Evolutionary conservation across 2,888 invertebrate species (phyloP).

Genomic region (Ormyrus nitidulus): DNA sequence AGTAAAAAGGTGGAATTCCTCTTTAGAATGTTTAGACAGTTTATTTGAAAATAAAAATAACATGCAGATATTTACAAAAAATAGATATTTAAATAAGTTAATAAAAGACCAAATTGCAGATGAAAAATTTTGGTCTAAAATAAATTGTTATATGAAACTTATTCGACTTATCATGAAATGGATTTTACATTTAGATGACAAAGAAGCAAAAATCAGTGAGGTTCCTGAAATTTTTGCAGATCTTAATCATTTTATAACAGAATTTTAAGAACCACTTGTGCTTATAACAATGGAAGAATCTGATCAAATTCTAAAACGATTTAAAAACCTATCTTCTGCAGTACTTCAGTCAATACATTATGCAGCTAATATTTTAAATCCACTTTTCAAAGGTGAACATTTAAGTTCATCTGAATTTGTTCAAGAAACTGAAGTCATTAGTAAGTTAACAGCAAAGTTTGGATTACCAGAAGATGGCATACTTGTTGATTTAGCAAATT

Average conservation of each 20-base stretch:
- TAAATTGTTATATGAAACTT: constrained; percentile 54
- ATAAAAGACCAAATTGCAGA: constrained; percentile 56
- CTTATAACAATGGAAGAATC: constrained; percentile 54
- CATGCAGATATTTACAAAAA: constrained; percentile 57
- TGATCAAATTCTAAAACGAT: constrained; percentile 55
- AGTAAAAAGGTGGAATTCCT: constrained; percentile 59
- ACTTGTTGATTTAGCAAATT: constrained; percentile 55
- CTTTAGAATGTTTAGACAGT: constrained; percentile 60
- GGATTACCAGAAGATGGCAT: constrained; percentile 55
- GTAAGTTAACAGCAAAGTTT: constrained; percentile 54
- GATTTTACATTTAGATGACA: constrained; percentile 58
- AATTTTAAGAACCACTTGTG: constrained; percentile 54
- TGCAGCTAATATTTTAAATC: constrained; percentile 62
- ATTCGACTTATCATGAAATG: constrained; percentile 57
- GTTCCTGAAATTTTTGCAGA: constrained; percentile 59
- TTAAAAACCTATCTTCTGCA: constrained; percentile 56
- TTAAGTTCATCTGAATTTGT: constrained; percentile 54
- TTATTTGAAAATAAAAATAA: constrained; percentile 59
- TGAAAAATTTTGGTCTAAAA: constrained; percentile 57
- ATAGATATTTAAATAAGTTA: constrained; percentile 49
- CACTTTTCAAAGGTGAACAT: constrained; percentile 58
- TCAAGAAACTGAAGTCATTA: constrained; percentile 59
- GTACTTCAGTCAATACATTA: constrained; percentile 59
- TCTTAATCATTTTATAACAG: constrained; percentile 58
- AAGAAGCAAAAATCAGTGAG: constrained; percentile 59